These are phyloP conservation scores for Harpalus rufipes DNA, from an alignment of 2,888 invertebrate species.

Conservation along the genomic window DNA sequence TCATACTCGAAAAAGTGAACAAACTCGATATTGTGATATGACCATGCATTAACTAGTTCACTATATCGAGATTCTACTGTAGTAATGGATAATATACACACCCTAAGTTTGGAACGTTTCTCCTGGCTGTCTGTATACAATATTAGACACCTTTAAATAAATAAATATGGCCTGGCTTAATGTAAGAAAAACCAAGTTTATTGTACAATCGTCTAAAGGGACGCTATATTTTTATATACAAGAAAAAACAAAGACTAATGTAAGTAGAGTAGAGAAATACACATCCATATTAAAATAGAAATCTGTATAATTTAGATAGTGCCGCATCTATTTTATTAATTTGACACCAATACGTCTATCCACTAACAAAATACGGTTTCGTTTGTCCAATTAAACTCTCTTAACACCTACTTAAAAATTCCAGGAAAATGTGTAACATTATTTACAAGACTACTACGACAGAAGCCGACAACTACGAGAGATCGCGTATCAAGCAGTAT, in stretches of 20 bases:
- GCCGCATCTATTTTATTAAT: neutral
- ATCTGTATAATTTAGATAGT: slow-evolving; percentile 7
- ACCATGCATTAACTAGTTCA: too few relatives aligned
- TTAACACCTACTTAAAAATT: slow-evolving; percentile 38
- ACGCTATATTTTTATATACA: neutral
- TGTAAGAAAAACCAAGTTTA: too few relatives aligned
- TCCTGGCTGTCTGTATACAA: too few relatives aligned
- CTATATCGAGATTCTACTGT: too few relatives aligned
- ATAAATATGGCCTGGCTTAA: too few relatives aligned
- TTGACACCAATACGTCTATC: slow-evolving; percentile 4
- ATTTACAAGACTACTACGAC: neutral
- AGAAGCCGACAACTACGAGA: neutral
- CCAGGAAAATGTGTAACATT: slow-evolving; percentile 32
- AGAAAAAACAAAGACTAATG: neutral
- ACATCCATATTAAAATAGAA: neutral
- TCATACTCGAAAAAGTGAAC: too few relatives aligned
- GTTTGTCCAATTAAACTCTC: slow-evolving; percentile 4
- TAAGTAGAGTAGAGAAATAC: too few relatives aligned
- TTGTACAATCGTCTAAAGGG: too few relatives aligned
- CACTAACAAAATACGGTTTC: slow-evolving; percentile 40
- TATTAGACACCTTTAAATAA: too few relatives aligned
- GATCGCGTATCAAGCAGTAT: neutral
- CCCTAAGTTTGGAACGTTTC: too few relatives aligned
- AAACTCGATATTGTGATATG: too few relatives aligned
- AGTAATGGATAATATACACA: too few relatives aligned